Conservation (phyloP, 2,888 invertebrate genomes). For the Seladonia tumulorum region DNA sequence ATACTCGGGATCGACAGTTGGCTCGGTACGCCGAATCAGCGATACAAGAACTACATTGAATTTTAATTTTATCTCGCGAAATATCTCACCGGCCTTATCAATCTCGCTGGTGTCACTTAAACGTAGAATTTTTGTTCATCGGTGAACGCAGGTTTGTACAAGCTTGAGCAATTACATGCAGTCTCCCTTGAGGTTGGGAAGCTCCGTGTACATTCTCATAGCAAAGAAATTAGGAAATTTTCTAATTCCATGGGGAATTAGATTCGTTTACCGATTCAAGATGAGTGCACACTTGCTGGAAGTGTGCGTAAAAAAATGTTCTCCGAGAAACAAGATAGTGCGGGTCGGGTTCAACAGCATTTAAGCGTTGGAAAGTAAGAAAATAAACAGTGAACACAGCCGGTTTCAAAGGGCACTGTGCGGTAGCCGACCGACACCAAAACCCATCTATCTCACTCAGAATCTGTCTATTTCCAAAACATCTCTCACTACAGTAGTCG, state of each 20-base stretch:
- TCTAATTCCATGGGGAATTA: too few relatives aligned
- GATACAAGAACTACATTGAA: not conserved
- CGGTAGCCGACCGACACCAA: not conserved
- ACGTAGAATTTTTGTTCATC: not conserved
- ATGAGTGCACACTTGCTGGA: not conserved
- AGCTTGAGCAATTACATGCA: not conserved
- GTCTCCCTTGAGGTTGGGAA: not conserved
- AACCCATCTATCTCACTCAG: conserved; percentile 13
- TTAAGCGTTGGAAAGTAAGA: conserved; percentile 72
- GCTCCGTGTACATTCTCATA: not conserved
- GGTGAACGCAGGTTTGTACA: too few relatives aligned
- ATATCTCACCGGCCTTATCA: not conserved
- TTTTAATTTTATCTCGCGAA: not conserved
- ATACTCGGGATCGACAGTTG: conserved; percentile 35
- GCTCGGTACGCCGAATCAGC: conserved; percentile 19
- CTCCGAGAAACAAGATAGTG: conserved; percentile 25
- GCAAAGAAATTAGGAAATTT: too few relatives aligned
- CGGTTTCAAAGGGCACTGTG: conserved; percentile 25
- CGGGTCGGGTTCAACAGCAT: conserved; percentile 27
- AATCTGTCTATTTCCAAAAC: conserved; percentile 14
- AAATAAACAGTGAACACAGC: conserved; percentile 75
- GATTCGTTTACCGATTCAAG: not conserved
- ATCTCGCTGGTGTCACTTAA: not conserved
- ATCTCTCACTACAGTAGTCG: not conserved
- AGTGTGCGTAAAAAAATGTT: conserved; percentile 26